Evolutionary conservation across 2,888 invertebrate genomes (phyloP).

Genomic region (Dryobotodes eremita): DNA sequence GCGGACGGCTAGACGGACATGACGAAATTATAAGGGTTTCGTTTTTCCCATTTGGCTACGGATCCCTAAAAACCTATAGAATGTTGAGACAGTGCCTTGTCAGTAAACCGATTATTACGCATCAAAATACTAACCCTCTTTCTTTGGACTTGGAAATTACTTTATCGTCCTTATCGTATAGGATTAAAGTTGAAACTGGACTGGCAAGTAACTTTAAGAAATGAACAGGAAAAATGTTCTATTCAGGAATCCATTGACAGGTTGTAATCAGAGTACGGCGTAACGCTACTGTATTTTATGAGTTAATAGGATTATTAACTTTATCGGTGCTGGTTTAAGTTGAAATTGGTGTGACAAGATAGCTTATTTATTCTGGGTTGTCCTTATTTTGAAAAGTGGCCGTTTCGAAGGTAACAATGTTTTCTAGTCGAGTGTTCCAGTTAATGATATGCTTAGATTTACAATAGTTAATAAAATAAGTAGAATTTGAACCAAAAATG

Average conservation of each 20-base stretch:
- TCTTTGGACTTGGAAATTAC: background rate
- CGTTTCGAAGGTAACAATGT: slow-evolving; percentile 37
- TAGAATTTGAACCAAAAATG: background rate
- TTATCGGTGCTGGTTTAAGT: slow-evolving; percentile 25
- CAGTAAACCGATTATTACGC: slow-evolving; percentile 63
- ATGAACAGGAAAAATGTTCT: slow-evolving; percentile 54
- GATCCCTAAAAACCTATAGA: slow-evolving; percentile 56
- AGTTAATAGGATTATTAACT: slow-evolving; percentile 24
- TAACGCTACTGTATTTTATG: slow-evolving; percentile 59
- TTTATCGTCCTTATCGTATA: slow-evolving; percentile 1
- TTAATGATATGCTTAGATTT: slow-evolving; percentile 27
- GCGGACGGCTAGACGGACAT: background rate
- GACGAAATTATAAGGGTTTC: background rate
- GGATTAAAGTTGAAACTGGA: slow-evolving; percentile 29
- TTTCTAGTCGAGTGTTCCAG: slow-evolving; percentile 47
- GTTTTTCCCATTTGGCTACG: background rate
- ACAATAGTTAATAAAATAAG: background rate
- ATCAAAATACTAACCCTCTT: slow-evolving; percentile 53
- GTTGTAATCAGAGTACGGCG: slow-evolving; percentile 62
- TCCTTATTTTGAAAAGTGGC: slow-evolving; percentile 51
- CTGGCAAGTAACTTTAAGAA: slow-evolving; percentile 11
- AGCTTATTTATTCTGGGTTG: slow-evolving; percentile 43
- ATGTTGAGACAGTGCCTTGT: slow-evolving; percentile 64
- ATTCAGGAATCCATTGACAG: slow-evolving; percentile 62
- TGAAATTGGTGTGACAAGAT: slow-evolving; percentile 23